A percentile compares a stretch with the other conserved stretches of the same genome.
Conservation (phyloP, 2,113 vertebrate species). For the Haliaeetus leucogaster region DNA sequence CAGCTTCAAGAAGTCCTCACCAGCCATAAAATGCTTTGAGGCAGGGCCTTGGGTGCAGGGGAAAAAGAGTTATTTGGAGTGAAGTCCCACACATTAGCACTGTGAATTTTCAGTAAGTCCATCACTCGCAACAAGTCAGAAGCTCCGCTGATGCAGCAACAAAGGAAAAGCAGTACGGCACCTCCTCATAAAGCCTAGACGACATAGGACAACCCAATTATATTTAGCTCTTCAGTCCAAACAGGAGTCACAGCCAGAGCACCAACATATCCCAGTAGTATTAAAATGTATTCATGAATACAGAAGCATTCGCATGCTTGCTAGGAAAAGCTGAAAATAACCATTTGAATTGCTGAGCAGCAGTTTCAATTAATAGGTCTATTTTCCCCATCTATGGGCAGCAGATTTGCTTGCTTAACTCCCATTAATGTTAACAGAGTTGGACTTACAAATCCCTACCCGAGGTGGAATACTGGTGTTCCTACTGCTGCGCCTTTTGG, state of each 20-base stretch:
- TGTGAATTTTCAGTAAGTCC: not conserved
- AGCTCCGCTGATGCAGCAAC: not conserved
- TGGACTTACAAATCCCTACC: not conserved
- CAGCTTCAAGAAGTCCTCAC: not conserved
- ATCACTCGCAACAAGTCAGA: not conserved
- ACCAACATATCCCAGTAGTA: not conserved
- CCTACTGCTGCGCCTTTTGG: not conserved
- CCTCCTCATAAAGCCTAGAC: not conserved
- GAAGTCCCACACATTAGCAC: not conserved
- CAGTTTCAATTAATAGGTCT: slow-evolving; percentile 26
- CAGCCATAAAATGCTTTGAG: not conserved
- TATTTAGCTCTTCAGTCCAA: not conserved
- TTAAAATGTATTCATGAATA: not conserved
- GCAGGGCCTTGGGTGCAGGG: not conserved
- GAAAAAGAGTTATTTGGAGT: not conserved
- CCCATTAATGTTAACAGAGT: not conserved
- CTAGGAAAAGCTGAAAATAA: slow-evolving; percentile 13
- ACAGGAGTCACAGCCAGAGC: not conserved
- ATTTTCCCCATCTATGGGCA: not conserved
- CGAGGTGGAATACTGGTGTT: not conserved
- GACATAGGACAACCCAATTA: not conserved
- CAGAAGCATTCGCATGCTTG: not conserved
- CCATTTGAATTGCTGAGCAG: not conserved
- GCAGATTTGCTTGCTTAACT: slow-evolving; percentile 12
- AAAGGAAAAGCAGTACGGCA: not conserved